Evolutionary conservation across 2,888 invertebrate species (phyloP), one percentile per base, ranked within the genome.

Genomic region (Drosophila neotestacea): DNA sequence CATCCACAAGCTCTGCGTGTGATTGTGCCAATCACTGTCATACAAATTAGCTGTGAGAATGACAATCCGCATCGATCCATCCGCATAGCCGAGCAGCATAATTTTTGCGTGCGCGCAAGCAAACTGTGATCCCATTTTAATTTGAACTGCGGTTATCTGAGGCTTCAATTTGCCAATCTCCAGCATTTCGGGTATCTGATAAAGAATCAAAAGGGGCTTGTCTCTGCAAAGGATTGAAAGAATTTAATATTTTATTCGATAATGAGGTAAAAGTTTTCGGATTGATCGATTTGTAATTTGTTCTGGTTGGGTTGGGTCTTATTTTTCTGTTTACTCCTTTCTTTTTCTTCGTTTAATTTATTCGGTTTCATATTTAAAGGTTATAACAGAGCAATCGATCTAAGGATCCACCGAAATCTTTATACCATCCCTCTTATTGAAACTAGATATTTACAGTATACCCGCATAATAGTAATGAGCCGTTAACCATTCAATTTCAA

Each of bases 41-140:
- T 11, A 2, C 6, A 63, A 11, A 48, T 63, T 63, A 0, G 55
- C 47, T 27, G 62, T 63, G 2, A n/a, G n/a, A n/a, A 63, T 63
- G 34, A 63, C 62, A 16, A 63, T 13, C 11, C 62, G 62, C 55
- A 63, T 63, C 7, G 47, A 39, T 7, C 56, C 56, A 47, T 63
- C 47, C 27, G 38, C 27, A 27, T 63, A 63, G 2, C 47, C 41
- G 5, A 63, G 30, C 47, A 63, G 11, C 62, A 63, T 63, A n/a
- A 63, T 39, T 39, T 63, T 63, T 4, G 55, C 9, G 13, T 63
- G 62, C 6, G 62, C 47, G 6, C 27, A 0, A 1, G 56, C 47
- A 16, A 9, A 55, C 1, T 48, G 4, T 4, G 55, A 39, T 54
- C 11, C 10, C 55, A 63, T 47, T 39, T 48, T 11, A 28, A 56